Base-by-base conservation (phyloP, 1,140 invertebrate species). In the Dinoponera quadriceps region DNA sequence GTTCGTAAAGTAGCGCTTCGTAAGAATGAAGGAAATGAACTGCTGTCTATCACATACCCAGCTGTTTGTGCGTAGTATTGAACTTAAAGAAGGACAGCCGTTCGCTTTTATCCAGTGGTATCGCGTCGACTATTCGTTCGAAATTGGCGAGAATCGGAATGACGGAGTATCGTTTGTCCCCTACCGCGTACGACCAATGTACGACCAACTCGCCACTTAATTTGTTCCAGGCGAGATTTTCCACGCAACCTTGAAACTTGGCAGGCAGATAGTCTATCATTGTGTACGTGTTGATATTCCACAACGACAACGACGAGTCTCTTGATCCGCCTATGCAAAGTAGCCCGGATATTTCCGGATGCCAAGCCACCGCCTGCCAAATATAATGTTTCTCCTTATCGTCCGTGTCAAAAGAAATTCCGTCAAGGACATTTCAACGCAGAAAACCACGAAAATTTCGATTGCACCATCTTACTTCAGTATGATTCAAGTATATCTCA, bases 121-220 rank as follows among this genome's bases (percentile, higher is more conserved):
- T 13, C 7, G 65, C 82, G 63, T 93, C 92, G 14, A 93, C 91
- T 22, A 92, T 65, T 4, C 55, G 72, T 77, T 92, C 84, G 18
- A 92, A 85, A 66, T 68, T 87, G 2, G 88, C 84, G 0, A 93
- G 71, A 25, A 93, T 81, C 1, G 85, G 84, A 2, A 93, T 85
- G 33, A 87, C 73, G 1, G 71, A 83, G 27, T 38, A 72, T 62
- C 75, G 51, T 2, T 38, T 75, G 1, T 74, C 27, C 0, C 63
- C 71, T 3, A 85, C 75, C 7, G 51, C 66, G 33, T 90, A 90
- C 9, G 82, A 87, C 91, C 92, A 93, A 5, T 91, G 84, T 4
- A 93, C 92, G n/a, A 92, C 68, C 54, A 93, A 59, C 63, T 93
- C 92, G 7, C 88, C 91, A 48, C 89, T 93, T 2, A 87, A 65